Base-by-base conservation (phyloP, 2,888 invertebrate species). In the Trimorus sp. region DNA sequence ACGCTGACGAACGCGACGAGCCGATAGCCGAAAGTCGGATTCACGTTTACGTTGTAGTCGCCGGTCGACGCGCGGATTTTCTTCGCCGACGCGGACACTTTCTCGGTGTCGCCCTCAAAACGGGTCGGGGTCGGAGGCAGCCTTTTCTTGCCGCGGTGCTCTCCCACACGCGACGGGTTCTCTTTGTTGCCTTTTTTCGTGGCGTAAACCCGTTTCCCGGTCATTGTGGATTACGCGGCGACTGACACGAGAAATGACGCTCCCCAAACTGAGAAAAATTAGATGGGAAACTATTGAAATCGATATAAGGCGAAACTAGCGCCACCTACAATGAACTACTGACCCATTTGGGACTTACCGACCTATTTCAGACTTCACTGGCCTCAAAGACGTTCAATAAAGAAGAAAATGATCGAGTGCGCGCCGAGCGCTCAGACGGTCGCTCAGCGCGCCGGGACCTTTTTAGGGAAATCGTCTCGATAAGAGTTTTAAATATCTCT, bases 401-500 rank as follows among this genome's bases (percentile, higher is more conserved):
- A 45, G 6, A 45, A 45, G 45, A 45, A 45, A 45, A 45, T 16
- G 54, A 15, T 54, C 54, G 16, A 54, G 26, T 54, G 54, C 54
- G 6, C 56, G n/a, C 56, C 56, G 38, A 37, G 56, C 56, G 14
- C 56, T 56, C 56, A 12, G 56, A 56, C 56, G 14, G 9, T 56
- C 56, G 56, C n/a, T 51, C 16, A 65, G 53, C 65, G 53, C 53
- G 38, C 38, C 65, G 53, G 51, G 53, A 65, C 65, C 36, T 7
- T 51, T 53, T 53, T 65, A 51, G 5, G 53, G 37, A 65, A 53
- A 65, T 65, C 65, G 40, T 53, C 65, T 65, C 65, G 40, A 51
- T 65, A 65, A 65, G 37, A 49, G 38, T n/a, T 65, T 65, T 53
- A 65, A 65, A 53, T 15, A 37, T 65, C 51, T 65, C 26, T 53